Conservation (phyloP, 2,888 invertebrate genomes). For the Graphium colonna region DNA sequence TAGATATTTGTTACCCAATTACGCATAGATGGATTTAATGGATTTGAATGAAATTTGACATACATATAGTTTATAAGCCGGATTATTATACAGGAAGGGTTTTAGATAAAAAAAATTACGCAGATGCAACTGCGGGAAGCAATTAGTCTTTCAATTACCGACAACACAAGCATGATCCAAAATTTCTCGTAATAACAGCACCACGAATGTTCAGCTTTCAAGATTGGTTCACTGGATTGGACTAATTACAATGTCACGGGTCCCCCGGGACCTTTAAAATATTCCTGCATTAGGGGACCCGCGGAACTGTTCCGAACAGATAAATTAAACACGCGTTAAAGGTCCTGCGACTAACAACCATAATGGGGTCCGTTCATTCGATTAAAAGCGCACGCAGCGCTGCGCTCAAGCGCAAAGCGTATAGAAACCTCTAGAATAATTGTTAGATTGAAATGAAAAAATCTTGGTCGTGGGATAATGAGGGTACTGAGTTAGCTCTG, state of each 20-base stretch:
- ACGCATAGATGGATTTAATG: too few relatives aligned
- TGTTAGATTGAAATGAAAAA: conserved; percentile 60
- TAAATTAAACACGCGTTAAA: conserved; percentile 54
- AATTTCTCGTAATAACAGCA: too few relatives aligned
- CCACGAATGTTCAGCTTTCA: too few relatives aligned
- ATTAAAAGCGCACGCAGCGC: conserved; percentile 47
- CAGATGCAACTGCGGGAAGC: too few relatives aligned
- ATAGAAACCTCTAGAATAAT: conserved; percentile 54
- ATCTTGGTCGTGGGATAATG: conserved; percentile 72
- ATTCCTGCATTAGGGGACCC: conserved; percentile 34
- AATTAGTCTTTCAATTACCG: too few relatives aligned
- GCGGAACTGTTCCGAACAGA: conserved; percentile 37
- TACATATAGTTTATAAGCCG: too few relatives aligned
- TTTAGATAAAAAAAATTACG: too few relatives aligned
- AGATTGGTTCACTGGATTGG: not conserved
- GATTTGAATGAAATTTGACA: too few relatives aligned
- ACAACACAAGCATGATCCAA: conserved; percentile 1
- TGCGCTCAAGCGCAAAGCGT: conserved; percentile 28
- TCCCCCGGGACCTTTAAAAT: conserved; percentile 25
- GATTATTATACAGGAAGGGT: too few relatives aligned
- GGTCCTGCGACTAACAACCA: conserved; percentile 42
- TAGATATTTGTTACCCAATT: too few relatives aligned
- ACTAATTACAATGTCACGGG: conserved; percentile 23
- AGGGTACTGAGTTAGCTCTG: conserved; percentile 51
- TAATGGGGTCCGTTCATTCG: conserved; percentile 47